phyloP scores from a whole-genome alignment of 2,888 invertebrate genomes.

The Cybosia mesomella region DNA sequence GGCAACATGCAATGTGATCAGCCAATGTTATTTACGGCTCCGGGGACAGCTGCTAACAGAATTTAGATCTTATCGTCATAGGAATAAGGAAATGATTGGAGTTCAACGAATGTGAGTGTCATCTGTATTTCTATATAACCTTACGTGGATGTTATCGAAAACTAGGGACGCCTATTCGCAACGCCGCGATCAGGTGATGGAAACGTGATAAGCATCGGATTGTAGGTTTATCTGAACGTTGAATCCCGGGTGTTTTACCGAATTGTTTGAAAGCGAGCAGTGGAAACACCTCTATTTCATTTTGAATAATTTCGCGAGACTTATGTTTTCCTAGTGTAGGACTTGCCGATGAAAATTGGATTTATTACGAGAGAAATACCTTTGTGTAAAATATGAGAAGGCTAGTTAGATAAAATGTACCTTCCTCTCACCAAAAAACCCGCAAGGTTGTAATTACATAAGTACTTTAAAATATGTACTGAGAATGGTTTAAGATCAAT shows the following conservation, averaged over 20 bases:
- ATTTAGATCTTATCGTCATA: slow-evolving; percentile 41
- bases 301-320: neutral
- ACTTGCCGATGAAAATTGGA: neutral
- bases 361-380: too few species aligned
- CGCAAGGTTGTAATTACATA: too few species aligned
- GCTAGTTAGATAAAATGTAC: too few species aligned
- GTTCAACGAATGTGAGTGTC: slow-evolving; percentile 10
- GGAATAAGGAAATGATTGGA: slow-evolving; percentile 17
- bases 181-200: slow-evolving; percentile 52
- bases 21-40: slow-evolving; percentile 38
- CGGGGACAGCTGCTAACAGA: slow-evolving; percentile 28
- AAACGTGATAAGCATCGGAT: slow-evolving; percentile 50
- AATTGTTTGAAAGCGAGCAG: slow-evolving; percentile 6
- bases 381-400: neutral
- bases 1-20: slow-evolving; percentile 47
- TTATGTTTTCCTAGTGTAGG: neutral
- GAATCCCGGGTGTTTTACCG: slow-evolving; percentile 7
- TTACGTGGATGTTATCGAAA: slow-evolving; percentile 58
- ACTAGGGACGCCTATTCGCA: slow-evolving; percentile 49
- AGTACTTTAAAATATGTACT: too few species aligned
- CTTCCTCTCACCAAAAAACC: too few species aligned
- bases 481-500: too few species aligned
- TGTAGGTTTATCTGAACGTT: slow-evolving; percentile 35
- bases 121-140: slow-evolving; percentile 44
- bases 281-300: neutral